These are phyloP conservation scores for Brachionus asplanchnoidis DNA, from an alignment of 1,140 invertebrate genomes.

Conservation along the genomic window DNA sequence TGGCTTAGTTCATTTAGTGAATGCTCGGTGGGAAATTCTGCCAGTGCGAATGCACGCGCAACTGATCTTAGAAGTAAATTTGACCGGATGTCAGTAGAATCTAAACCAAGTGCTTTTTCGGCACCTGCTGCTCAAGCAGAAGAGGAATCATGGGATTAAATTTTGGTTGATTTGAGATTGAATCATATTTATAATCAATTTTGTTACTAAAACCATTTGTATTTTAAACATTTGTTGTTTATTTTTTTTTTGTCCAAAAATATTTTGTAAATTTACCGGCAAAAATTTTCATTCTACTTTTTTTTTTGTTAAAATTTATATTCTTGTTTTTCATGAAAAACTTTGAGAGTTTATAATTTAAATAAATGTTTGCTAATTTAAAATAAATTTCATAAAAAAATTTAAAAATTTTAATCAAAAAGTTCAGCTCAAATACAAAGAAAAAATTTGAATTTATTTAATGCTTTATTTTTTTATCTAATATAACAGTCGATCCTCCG, in stretches of 20 bases:
- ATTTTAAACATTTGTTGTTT: background rate
- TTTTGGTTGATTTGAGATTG: background rate
- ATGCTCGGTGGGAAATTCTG: background rate
- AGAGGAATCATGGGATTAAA: slow-evolving; percentile 13
- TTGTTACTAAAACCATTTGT: background rate
- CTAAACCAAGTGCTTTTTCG: background rate
- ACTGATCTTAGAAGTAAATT: slow-evolving; percentile 24
- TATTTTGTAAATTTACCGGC: background rate
- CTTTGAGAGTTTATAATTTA: background rate
- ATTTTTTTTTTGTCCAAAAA: background rate
- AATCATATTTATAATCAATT: background rate
- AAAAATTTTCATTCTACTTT: background rate
- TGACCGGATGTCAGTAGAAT: background rate
- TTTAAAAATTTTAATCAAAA: too few relatives aligned
- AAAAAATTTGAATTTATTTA: too few relatives aligned
- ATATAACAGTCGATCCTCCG: too few relatives aligned
- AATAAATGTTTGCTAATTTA: background rate
- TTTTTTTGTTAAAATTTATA: background rate
- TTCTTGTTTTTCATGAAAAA: background rate
- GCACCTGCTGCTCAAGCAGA: background rate
- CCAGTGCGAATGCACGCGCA: background rate
- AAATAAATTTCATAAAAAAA: background rate
- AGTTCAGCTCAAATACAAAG: too few relatives aligned
- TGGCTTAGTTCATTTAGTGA: background rate
- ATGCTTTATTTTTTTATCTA: too few relatives aligned